phyloP scores from a whole-genome alignment of 2,888 invertebrate species.

The Fabriciana adippe region DNA sequence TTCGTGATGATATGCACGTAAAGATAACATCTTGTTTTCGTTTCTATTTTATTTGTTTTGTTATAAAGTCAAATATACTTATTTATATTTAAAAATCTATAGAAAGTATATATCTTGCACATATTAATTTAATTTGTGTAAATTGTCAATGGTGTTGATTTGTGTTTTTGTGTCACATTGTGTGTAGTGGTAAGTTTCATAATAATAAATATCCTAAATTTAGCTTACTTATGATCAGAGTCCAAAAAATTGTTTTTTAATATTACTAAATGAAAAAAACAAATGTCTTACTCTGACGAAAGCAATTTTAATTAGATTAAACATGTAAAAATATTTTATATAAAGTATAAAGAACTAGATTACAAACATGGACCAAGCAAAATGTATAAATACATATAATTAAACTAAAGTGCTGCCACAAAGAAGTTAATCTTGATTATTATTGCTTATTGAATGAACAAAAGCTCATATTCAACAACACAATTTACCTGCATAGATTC shows the following conservation, averaged over 20 bases:
- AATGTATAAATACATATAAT: neutral
- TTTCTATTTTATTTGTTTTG: conserved; percentile 54
- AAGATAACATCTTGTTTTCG: conserved; percentile 74
- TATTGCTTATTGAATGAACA: too few species aligned
- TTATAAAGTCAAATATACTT: conserved; percentile 44
- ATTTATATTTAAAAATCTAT: conserved; percentile 5
- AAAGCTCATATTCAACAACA: too few species aligned
- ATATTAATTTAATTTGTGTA: conserved; percentile 21
- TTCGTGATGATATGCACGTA: conserved; percentile 58
- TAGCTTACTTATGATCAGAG: too few species aligned
- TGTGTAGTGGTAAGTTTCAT: conserved; percentile 42
- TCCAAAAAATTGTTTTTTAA: too few species aligned
- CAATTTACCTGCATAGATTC: neutral
- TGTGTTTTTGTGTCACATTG: conserved; percentile 65
- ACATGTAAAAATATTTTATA: neutral
- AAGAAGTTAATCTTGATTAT: too few species aligned
- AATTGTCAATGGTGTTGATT: conserved; percentile 67
- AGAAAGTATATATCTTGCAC: neutral
- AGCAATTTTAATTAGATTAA: neutral
- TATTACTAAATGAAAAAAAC: too few species aligned
- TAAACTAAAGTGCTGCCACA: neutral
- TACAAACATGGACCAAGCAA: too few species aligned
- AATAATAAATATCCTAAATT: too few species aligned
- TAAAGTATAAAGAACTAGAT: neutral
- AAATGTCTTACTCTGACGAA: neutral